A percentile compares a stretch with the other conserved stretches of the same genome.
Conservation (phyloP, 2,888 invertebrate species). For the Argynnis bischoffii region DNA sequence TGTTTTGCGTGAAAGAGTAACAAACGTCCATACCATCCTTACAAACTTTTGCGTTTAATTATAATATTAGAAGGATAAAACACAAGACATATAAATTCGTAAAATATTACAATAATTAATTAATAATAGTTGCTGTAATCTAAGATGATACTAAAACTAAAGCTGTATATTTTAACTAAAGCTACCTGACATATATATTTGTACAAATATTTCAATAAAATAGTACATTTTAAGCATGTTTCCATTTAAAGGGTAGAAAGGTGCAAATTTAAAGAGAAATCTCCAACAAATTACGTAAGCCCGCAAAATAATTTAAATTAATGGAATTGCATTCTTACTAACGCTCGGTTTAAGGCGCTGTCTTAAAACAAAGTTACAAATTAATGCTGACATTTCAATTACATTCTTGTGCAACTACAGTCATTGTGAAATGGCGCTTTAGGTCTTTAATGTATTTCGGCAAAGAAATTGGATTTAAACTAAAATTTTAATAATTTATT, state of each 20-base stretch:
- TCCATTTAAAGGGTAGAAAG: constrained; percentile 30
- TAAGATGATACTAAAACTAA: neutral
- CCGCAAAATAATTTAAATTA: constrained; percentile 62
- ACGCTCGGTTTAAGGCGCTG: constrained; percentile 47
- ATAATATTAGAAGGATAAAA: no score
- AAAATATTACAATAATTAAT: no score
- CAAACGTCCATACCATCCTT: no score
- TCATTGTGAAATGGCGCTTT: constrained; percentile 37
- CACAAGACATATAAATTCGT: no score
- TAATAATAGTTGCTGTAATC: neutral
- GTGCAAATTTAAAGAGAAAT: constrained; percentile 52
- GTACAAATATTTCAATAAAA: neutral
- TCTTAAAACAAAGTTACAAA: constrained; percentile 69
- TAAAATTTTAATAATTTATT: constrained; percentile 15
- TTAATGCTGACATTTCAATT: constrained; percentile 77
- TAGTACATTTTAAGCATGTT: constrained; percentile 25
- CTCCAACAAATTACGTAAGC: constrained; percentile 54
- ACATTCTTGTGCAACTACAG: constrained; percentile 73
- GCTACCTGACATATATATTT: constrained; percentile 6
- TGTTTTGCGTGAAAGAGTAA: no score
- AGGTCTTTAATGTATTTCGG: constrained; percentile 45
- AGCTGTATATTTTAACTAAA: neutral
- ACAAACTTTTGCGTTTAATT: no score
- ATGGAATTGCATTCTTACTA: constrained; percentile 56
- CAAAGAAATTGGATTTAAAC: constrained; percentile 37